Evolutionary conservation across 2,888 invertebrate genomes (phyloP), one percentile per base, ranked within the genome.

Genomic region (Platycheirus rosarum): DNA sequence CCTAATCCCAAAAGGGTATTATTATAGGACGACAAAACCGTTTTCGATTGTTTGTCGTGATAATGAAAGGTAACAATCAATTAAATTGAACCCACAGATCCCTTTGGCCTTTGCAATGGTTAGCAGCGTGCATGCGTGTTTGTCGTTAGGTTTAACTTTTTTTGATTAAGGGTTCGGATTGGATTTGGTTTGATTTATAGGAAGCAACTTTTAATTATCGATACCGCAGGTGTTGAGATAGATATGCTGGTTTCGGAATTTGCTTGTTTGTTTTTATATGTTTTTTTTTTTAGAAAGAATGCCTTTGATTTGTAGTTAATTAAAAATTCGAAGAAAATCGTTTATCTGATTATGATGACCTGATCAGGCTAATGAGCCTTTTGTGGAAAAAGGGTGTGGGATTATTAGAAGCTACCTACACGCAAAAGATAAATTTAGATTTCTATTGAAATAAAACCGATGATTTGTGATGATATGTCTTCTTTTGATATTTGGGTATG

Each of bases 61-160:
- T 80, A 75, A 75, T 80, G 75, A 80, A 66, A 75, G 75, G 70
- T 70, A 76, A 80, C 80, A 75, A 80, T 75, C 80, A 80, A 80
- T 80, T 80, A 76, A 80, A 80, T 65, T 37, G 35, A 42, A 76
- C 69, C 55, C 48, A 57, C 4, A 49, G 0, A 44, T 29, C 13
- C 51, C 23, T 23, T 20, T n/a, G n/a, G 2, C 29, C n/a, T n/a
- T n/a, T n/a, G n/a, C n/a, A n/a, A n/a, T n/a, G n/a, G n/a, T n/a
- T n/a, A n/a, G n/a, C n/a, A n/a, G n/a, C n/a, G n/a, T n/a, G n/a
- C n/a, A n/a, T n/a, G 6, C 42, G 1, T 60, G 26, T 42, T 26
- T 42, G 23, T 26, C 7, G 5, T 57, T 20, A 13, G 40, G 9
- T 42, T 60, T 57, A 26, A 5, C 23, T 55, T 14, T 23, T 55